Evolutionary conservation across 2,888 invertebrate genomes (phyloP), one percentile per base, ranked within the genome.

Genomic region (Biston stratarius): DNA sequence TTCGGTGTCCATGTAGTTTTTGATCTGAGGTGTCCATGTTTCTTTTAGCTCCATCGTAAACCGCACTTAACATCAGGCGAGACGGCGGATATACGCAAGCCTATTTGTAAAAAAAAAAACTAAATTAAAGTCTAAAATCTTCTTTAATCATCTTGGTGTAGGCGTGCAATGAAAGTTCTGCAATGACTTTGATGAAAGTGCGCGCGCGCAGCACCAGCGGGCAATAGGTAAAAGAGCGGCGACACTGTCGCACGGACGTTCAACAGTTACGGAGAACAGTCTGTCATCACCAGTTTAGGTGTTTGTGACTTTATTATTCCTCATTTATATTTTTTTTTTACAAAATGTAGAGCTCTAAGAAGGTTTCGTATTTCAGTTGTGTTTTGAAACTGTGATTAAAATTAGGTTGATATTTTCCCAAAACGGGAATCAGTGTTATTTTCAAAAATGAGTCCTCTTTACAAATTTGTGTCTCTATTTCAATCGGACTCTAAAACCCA

Each of bases 401-500:
- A 3, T 24, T 24, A 24, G 3, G 15, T 51, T 34, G 15, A 15
- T 14, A 42, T 45, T n/a, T 10, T 34, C 11, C 6, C 0, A 36
- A 48, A 36, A 8, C 9, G 15, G 45, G 44, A 38, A 12, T 42
- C 15, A 14, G 36, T 42, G n/a, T 8, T 45, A 48, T 63, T 70
- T 33, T 49, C 65, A 85, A 77, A 24, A 75, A 95, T 96, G 95
- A 95, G 95, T 78, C 95, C 95, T 42, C 84, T 96, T 51, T 94
- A 95, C 75, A 95, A 94, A 82, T 91, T 96, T 61, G 95, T 95
- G 71, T 95, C 95, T 64, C 91, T 96, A 73, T 95, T 96, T 82
- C 95, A 95, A 85, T 84, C 90, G 58, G 95, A 95, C 79, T 87
- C 91, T 42, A 95, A 94, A 74, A 94, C 90, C 79, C 85, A 88